Evolutionary conservation across 37 sponge, comb jelly and placozoan species (phyloP).

Genomic region (Aplysina aerophoba): DNA sequence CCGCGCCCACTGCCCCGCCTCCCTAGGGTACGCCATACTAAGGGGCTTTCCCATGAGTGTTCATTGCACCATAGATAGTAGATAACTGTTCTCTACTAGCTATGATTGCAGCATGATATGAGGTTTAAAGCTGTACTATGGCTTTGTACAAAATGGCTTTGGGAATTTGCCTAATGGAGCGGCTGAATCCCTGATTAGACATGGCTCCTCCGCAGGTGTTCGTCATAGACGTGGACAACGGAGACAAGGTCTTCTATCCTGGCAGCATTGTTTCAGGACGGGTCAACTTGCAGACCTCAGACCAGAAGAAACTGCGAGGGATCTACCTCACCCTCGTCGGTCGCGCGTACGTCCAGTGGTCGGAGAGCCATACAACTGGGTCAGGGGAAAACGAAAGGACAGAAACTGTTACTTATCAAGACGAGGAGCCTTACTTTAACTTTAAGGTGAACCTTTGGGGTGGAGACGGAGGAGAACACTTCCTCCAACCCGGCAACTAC

Average conservation of each 20-base stretch:
- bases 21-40: too few relatives aligned
- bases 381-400: slow-evolving; percentile 13
- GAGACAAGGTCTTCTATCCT: slow-evolving; percentile 37
- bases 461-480: neutral
- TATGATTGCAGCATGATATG: too few relatives aligned
- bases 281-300: neutral
- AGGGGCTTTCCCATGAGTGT: too few relatives aligned
- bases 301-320: slow-evolving; percentile 30
- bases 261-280: slow-evolving; percentile 35
- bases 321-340: slow-evolving; percentile 31
- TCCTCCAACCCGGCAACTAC: slow-evolving; percentile 28
- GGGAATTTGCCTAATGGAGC: neutral
- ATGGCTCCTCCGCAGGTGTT: slow-evolving; percentile 29
- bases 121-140: too few relatives aligned
- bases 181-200: too few relatives aligned
- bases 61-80: neutral
- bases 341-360: slow-evolving; percentile 41
- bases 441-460: slow-evolving; percentile 4
- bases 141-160: neutral
- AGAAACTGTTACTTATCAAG: neutral
- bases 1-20: too few relatives aligned
- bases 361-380: slow-evolving; percentile 28
- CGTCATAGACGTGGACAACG: slow-evolving; percentile 17
- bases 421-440: slow-evolving; percentile 38
- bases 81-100: neutral